Percentiles rank a stretch among this genome's conserved stretches.
phyloP scores from a whole-genome alignment of 2,797 vertebrate genomes.

The Cetoscarus ocellatus region DNA sequence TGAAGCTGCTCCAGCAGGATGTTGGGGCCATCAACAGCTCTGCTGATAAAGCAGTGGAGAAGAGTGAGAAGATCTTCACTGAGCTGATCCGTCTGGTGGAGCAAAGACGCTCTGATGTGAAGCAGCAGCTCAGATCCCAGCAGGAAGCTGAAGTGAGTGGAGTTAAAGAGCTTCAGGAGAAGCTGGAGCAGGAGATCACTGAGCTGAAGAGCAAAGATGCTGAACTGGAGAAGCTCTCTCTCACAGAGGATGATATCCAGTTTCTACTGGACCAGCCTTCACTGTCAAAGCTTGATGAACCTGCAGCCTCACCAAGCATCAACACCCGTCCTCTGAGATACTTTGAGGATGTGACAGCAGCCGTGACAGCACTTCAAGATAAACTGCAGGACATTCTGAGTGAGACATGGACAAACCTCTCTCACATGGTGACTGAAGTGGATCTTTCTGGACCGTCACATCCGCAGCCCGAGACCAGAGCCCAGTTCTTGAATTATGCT shows the following conservation, averaged over 20 bases:
- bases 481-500: not conserved
- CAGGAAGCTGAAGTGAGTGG: not conserved
- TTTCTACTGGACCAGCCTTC: not conserved
- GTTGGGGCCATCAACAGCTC: too few species aligned
- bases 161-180: too few species aligned
- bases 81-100: too few species aligned
- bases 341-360: slow-evolving; percentile 7
- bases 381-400: slow-evolving; percentile 1
- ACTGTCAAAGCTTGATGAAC: not conserved
- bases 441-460: not conserved
- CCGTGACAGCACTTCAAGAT: not conserved
- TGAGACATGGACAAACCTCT: not conserved
- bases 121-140: slow-evolving; percentile 23
- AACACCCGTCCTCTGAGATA: not conserved
- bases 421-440: not conserved
- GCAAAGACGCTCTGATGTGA: slow-evolving; percentile 2
- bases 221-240: too few species aligned
- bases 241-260: too few species aligned
- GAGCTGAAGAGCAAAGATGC: too few species aligned
- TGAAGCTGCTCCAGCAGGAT: too few species aligned
- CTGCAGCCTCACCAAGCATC: not conserved
- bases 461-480: slow-evolving; percentile 4
- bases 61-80: too few species aligned
- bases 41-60: too few species aligned
- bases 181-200: too few species aligned